Base-by-base conservation (phyloP, 1,140 invertebrate species). In the Tetraneura akinire region DNA sequence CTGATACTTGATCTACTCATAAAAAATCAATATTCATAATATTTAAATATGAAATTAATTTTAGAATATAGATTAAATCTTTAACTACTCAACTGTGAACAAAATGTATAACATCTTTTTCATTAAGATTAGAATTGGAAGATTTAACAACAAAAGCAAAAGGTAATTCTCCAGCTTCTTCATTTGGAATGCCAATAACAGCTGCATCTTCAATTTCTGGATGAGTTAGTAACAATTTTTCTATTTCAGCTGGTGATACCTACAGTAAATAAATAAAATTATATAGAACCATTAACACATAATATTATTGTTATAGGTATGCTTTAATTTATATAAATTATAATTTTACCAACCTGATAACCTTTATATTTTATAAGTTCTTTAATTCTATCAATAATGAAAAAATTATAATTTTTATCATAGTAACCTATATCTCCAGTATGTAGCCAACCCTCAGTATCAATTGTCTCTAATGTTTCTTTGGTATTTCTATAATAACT, bases 391-490 rank as follows among this genome's bases (percentile, higher is more conserved):
- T 94, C 93, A 1, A 92, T 90, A 82, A 95, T 90, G 81, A 89
- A 92, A 82, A 94, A 89, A 82, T 87, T 89, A 5, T 89, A 89
- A 10, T 93, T 88, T 14, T 88, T 83, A 83, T 94, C 92, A 82
- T 90, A 91, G 84, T 91, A 92, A 0, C 90, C 93, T 80, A 95
- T 88, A 85, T 95, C 93, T n/a, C 93, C 93, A 29, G 93, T 93
- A 80, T 92, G 90, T 13, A 95, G 85, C 90, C 92, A 95, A 1
- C 92, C 92, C 60, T 94, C 90, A 23, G 83, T 81, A 83, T 91
- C 91, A 5, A 95, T 87, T 1, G 89, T 90, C 6, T 89, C 88
- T 16, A 86, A 86, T 9, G 92, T 92, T 9, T 91, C 90, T 80
- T 89, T 86, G 0, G 84, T 82, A 83, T 94, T 88, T 11, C 88